These are phyloP conservation scores for Plumapathes pennacea DNA, from an alignment of 92 coral and sea anemone species.

Conservation along the genomic window DNA sequence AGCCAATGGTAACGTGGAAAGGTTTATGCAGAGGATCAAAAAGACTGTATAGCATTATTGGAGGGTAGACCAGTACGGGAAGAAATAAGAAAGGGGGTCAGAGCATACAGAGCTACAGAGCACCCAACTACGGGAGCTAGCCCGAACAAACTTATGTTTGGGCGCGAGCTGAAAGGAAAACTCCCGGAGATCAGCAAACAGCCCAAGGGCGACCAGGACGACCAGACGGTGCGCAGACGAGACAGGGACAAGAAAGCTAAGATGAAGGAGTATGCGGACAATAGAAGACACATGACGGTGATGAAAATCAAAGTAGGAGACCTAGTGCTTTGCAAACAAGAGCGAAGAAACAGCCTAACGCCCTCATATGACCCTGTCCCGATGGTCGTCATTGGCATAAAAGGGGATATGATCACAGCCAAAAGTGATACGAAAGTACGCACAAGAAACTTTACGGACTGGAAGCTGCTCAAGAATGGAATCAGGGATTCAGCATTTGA, in stretches of 20 bases:
- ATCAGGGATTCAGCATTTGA: conserved; percentile 1
- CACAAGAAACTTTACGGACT: conserved; percentile 4
- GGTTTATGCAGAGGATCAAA: conserved; percentile 19
- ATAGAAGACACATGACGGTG: conserved; percentile 6
- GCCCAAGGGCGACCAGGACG: conserved; percentile 2
- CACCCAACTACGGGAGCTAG: conserved; percentile 31
- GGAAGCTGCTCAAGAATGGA: conserved; percentile 6
- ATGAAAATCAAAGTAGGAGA: conserved; percentile 30
- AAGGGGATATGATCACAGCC: conserved; percentile 31
- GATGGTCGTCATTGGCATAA: conserved; percentile 24
- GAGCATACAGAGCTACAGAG: conserved; percentile 27
- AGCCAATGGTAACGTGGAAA: conserved; percentile 32
- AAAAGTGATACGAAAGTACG: not conserved
- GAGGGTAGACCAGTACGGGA: conserved; percentile 18
- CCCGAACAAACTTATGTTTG: conserved; percentile 27
- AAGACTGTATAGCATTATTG: conserved; percentile 12
- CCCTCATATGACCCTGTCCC: conserved; percentile 17
- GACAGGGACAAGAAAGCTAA: conserved; percentile 14
- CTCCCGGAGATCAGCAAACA: conserved; percentile 9
- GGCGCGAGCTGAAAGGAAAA: conserved; percentile 25
- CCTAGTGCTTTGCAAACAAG: conserved; percentile 20
- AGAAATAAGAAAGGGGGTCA: conserved; percentile 17
- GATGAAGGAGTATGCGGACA: conserved; percentile 17
- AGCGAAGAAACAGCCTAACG: conserved; percentile 11
- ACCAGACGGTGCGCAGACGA: conserved; percentile 5